Conservation (phyloP, 2,113 vertebrate genomes). For the Grallaria varia region DNA sequence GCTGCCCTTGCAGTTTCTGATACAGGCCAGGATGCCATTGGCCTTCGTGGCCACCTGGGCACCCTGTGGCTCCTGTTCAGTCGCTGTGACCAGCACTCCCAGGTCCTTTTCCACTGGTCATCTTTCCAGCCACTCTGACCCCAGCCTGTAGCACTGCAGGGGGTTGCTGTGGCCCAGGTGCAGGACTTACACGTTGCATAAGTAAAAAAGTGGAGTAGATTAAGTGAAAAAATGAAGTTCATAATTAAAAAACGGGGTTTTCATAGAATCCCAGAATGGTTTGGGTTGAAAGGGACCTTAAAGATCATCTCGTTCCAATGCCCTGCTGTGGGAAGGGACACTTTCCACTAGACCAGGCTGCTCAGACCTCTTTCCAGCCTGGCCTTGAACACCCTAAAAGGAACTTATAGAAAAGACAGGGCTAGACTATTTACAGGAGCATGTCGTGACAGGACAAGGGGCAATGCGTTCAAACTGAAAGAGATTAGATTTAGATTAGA, state of each 20-base stretch:
- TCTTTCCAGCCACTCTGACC: not conserved
- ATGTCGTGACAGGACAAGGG: not conserved
- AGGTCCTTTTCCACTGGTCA: not conserved
- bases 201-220: not conserved
- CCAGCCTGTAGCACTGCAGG: accelerated
- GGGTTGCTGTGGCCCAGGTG: not conserved
- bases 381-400: not conserved
- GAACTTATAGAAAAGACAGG: not conserved
- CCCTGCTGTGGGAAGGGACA: not conserved
- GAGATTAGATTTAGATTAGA: not conserved
- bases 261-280: not conserved
- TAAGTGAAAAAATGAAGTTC: not conserved
- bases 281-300: not conserved
- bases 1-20: not conserved
- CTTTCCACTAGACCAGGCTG: not conserved
- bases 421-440: not conserved
- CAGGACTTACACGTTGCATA: accelerated
- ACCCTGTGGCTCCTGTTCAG: not conserved
- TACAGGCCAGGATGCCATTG: not conserved
- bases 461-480: not conserved
- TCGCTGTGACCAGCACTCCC: not conserved
- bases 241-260: accelerated
- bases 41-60: not conserved
- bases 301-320: not conserved
- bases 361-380: not conserved